These are phyloP conservation scores for Ancistrus triradiatus DNA, from an alignment of 2,113 vertebrate genomes.

Conservation along the genomic window DNA sequence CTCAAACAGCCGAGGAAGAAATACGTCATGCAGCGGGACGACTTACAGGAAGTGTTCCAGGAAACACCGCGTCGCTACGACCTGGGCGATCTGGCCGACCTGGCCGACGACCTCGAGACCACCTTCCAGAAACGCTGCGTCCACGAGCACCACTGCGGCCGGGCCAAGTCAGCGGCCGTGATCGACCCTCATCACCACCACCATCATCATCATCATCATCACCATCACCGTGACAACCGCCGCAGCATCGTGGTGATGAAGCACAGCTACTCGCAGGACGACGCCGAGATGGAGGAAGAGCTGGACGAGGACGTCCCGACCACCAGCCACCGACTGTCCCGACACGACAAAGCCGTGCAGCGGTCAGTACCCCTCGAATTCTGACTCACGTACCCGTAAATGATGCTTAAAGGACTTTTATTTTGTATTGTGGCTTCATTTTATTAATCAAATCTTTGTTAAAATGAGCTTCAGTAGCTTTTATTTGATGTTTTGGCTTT, in stretches of 20 bases:
- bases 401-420: too few species aligned
- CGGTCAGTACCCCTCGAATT: conserved; percentile 97
- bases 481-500: too few species aligned
- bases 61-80: conserved; percentile 97
- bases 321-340: conserved; percentile 94
- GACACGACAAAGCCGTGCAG: conserved; percentile 97
- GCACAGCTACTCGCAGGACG: conserved; percentile 96
- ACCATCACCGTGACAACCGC: conserved; percentile 87
- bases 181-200: conserved; percentile 63
- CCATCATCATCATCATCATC: conserved; percentile 42
- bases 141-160: conserved; percentile 97
- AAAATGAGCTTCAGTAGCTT: too few species aligned
- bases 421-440: too few species aligned
- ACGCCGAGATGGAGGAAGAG: conserved; percentile 90
- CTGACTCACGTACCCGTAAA: too few species aligned
- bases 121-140: conserved; percentile 92
- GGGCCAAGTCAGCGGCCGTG: conserved; percentile 77
- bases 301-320: conserved; percentile 96
- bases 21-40: conserved; percentile 87
- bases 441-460: too few species aligned
- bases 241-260: conserved; percentile 97
- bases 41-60: conserved; percentile 92
- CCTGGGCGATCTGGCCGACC: conserved; percentile 87
- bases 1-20: conserved; percentile 98
- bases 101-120: conserved; percentile 92